These are phyloP conservation scores for Podiceps cristatus DNA, from an alignment of 2,113 vertebrate species.

Conservation along the genomic window DNA sequence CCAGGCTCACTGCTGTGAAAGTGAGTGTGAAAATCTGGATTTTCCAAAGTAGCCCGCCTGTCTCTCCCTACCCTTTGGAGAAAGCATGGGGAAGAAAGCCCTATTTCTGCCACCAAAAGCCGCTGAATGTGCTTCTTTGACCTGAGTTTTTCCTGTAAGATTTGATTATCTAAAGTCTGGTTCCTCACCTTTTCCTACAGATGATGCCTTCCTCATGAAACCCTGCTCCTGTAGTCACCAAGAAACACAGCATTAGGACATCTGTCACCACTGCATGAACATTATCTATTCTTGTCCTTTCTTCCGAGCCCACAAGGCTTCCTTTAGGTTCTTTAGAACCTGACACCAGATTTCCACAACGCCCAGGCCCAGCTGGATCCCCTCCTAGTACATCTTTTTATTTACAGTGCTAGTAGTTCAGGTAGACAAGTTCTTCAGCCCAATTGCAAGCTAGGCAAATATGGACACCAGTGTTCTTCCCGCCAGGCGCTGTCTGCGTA, in stretches of 20 bases:
- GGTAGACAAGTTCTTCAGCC: neutral
- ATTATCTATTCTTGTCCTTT: neutral
- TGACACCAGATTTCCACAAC: neutral
- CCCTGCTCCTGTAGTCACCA: neutral
- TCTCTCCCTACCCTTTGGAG: neutral
- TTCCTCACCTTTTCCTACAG: neutral
- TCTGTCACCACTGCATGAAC: neutral
- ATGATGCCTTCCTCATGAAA: neutral
- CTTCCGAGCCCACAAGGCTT: neutral
- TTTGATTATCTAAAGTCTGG: neutral
- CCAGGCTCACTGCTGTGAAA: neutral
- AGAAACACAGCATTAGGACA: neutral
- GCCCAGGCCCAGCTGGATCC: neutral
- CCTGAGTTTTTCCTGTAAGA: neutral
- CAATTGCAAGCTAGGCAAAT: neutral
- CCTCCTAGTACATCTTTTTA: neutral
- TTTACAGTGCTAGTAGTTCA: neutral
- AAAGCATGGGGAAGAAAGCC: neutral
- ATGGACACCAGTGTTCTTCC: neutral
- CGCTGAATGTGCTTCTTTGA: neutral
- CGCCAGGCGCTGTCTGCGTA: neutral
- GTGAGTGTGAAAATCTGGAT: neutral
- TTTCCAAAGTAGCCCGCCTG: neutral
- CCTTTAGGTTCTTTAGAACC: neutral
- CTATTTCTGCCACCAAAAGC: neutral